These are phyloP conservation scores for Myotis daubentonii DNA, from an alignment of 2,797 vertebrate genomes.

Conservation along the genomic window DNA sequence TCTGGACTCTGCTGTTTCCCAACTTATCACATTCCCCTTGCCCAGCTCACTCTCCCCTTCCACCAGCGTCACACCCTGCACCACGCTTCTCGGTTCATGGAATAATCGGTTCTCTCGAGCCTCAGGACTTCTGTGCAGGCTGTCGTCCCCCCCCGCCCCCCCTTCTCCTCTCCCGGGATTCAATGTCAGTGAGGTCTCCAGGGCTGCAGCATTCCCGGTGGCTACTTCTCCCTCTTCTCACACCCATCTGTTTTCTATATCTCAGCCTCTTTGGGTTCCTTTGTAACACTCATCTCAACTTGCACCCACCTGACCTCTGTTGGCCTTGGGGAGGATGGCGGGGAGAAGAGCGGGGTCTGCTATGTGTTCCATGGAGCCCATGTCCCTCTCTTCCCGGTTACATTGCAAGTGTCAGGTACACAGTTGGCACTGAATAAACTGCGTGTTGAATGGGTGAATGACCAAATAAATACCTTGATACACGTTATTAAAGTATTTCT, in stretches of 20 bases:
- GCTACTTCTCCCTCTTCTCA: background rate
- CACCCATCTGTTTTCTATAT: background rate
- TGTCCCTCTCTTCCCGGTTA: background rate
- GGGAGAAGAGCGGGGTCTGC: background rate
- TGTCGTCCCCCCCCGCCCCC: background rate
- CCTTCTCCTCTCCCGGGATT: background rate
- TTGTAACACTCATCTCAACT: background rate
- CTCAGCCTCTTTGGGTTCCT: background rate
- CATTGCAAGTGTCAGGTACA: background rate
- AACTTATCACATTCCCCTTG: background rate
- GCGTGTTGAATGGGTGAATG: background rate
- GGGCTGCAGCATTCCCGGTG: background rate
- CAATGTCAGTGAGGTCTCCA: background rate
- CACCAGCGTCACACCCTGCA: background rate
- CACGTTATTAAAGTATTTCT: background rate
- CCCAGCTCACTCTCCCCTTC: background rate
- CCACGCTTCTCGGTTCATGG: background rate
- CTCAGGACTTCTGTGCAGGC: background rate
- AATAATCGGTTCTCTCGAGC: background rate
- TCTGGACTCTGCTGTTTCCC: background rate
- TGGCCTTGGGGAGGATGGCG: background rate
- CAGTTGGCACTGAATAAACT: background rate
- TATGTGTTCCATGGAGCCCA: background rate
- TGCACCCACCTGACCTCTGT: background rate
- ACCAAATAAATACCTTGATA: background rate